Evolutionary conservation across 1,140 invertebrate species (phyloP).

Genomic region (Phortica variegata): DNA sequence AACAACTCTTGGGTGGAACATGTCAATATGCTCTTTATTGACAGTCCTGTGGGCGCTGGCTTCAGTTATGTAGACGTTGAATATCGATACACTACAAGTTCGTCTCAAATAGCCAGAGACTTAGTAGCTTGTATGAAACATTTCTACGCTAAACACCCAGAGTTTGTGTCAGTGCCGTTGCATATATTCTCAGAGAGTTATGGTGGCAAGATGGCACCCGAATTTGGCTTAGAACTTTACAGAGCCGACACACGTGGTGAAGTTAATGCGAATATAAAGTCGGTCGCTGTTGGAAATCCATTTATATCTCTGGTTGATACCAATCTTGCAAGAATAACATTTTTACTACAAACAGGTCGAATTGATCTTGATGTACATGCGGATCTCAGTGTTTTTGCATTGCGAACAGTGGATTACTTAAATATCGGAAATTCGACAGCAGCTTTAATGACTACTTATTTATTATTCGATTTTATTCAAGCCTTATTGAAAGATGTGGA

Average conservation of each 20-base stretch:
- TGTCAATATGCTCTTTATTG: constrained; percentile 80
- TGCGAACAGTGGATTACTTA: too few relatives aligned
- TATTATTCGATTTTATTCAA: too few relatives aligned
- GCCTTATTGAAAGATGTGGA: too few relatives aligned
- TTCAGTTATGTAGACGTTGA: constrained; percentile 73
- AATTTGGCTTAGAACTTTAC: constrained; percentile 61
- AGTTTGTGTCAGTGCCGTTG: constrained; percentile 69
- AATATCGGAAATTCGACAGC: too few relatives aligned
- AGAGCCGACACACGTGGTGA: constrained; percentile 65
- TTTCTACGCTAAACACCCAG: constrained; percentile 63
- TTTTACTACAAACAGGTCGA: constrained; percentile 46
- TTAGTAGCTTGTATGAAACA: constrained; percentile 68
- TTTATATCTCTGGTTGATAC: constrained; percentile 81
- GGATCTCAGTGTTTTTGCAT: neutral
- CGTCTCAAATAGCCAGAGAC: constrained; percentile 72
- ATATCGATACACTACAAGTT: constrained; percentile 61
- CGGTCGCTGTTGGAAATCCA: constrained; percentile 76
- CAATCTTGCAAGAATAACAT: constrained; percentile 73
- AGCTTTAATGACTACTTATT: too few relatives aligned
- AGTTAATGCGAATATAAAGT: constrained; percentile 70
- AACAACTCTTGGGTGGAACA: constrained; percentile 73
- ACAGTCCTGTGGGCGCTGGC: too few relatives aligned
- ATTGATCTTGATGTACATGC: too few relatives aligned
- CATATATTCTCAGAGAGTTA: constrained; percentile 83
- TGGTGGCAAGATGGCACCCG: constrained; percentile 82